Evolutionary conservation across 2,113 vertebrate genomes (phyloP).

Genomic region (Sceloporus undulatus): DNA sequence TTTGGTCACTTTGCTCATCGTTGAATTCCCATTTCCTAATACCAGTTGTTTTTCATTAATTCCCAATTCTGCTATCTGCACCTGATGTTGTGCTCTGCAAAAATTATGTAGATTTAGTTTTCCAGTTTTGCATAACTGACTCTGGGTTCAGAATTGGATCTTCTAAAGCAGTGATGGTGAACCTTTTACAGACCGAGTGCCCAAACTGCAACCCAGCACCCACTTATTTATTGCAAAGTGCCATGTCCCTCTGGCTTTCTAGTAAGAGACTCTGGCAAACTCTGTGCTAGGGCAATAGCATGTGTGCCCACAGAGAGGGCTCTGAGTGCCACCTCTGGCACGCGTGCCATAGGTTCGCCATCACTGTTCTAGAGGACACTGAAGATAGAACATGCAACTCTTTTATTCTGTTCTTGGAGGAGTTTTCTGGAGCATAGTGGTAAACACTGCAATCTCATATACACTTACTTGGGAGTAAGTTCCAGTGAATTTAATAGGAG

Average conservation of each 20-base stretch:
- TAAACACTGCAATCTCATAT: not conserved
- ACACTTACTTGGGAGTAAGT: not conserved
- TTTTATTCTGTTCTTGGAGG: not conserved
- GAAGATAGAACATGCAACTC: not conserved
- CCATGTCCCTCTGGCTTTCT: too few relatives aligned
- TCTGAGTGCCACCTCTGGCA: too few relatives aligned
- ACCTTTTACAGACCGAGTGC: too few relatives aligned
- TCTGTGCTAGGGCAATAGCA: too few relatives aligned
- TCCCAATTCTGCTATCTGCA: not conserved
- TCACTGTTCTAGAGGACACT: not conserved
- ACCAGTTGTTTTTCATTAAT: not conserved
- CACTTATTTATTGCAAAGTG: too few relatives aligned
- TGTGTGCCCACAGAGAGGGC: too few relatives aligned
- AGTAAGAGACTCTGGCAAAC: too few relatives aligned
- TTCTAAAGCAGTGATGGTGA: not conserved
- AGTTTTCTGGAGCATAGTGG: not conserved
- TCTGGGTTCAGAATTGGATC: not conserved
- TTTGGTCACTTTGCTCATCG: too few relatives aligned
- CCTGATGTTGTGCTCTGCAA: not conserved
- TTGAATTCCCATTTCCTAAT: not conserved
- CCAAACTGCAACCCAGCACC: too few relatives aligned
- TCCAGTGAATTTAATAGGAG: not conserved
- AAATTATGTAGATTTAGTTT: not conserved
- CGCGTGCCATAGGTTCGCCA: too few relatives aligned
- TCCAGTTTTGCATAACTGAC: not conserved